A percentile compares a stretch with the other conserved stretches of the same genome.
Evolutionary conservation across 2,113 vertebrate genomes (phyloP).

Genomic region (Vicugna pacos): DNA sequence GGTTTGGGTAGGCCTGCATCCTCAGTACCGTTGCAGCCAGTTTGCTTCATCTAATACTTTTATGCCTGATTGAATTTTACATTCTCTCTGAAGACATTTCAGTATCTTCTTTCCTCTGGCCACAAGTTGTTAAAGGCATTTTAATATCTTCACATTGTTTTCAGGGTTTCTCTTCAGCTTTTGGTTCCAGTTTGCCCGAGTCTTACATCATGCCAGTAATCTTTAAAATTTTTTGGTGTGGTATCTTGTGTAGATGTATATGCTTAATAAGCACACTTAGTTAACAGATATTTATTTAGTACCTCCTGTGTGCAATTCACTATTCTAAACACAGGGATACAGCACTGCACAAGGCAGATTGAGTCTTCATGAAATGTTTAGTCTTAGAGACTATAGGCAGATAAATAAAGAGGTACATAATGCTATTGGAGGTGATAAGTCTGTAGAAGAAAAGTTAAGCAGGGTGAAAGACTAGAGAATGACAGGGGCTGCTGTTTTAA

Average conservation of each 20-base stretch:
- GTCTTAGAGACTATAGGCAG: neutral
- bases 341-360: neutral
- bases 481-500: neutral
- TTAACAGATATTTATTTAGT: slow-evolving; percentile 19
- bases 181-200: neutral
- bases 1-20: neutral
- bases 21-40: neutral
- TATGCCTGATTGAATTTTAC: neutral
- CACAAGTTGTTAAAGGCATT: slow-evolving; percentile 38
- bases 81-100: slow-evolving; percentile 9
- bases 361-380: neutral
- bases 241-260: neutral
- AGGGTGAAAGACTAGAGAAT: slow-evolving; percentile 30
- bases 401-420: neutral
- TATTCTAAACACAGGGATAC: neutral
- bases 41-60: slow-evolving; percentile 46
- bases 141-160: neutral
- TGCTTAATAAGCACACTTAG: slow-evolving; percentile 16
- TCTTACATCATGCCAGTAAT: neutral
- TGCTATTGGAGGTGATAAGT: neutral
- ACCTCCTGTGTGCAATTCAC: neutral
- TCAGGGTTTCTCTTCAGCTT: slow-evolving; percentile 1
- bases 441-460: slow-evolving; percentile 29
- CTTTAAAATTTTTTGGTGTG: slow-evolving; percentile 30
- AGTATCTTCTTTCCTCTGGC: neutral